Evolutionary conservation across 2,888 invertebrate genomes (phyloP).

Genomic region (Drosophila cognata): DNA sequence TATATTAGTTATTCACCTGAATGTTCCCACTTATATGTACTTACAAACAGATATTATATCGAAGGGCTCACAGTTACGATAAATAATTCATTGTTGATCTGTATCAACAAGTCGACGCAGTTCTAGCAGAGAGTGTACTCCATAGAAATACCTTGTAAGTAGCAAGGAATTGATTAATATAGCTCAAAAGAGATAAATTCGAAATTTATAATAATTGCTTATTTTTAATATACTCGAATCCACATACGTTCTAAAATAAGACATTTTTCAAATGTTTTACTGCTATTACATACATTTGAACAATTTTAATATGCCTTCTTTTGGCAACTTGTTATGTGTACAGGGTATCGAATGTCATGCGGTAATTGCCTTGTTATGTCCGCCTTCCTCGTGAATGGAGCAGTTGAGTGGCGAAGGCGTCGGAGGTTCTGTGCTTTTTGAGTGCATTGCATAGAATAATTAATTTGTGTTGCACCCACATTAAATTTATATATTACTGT

Average conservation of each 20-base stretch:
- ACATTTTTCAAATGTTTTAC: neutral
- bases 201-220: neutral
- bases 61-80: conserved; percentile 63
- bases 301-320: neutral
- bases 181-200: neutral
- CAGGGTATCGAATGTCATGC: conserved; percentile 40
- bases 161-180: neutral
- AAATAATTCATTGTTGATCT: conserved; percentile 64
- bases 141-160: neutral
- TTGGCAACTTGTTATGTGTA: neutral
- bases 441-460: conserved; percentile 47
- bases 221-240: neutral
- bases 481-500: neutral
- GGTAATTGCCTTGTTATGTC: conserved; percentile 35
- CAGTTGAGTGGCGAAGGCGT: neutral
- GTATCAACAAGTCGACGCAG: conserved; percentile 3
- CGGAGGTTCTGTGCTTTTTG: conserved; percentile 11
- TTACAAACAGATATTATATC: conserved; percentile 15
- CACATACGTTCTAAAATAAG: neutral
- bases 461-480: conserved; percentile 36
- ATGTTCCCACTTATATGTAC: conserved; percentile 5
- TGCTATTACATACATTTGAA: neutral
- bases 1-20: neutral
- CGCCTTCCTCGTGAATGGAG: conserved; percentile 26
- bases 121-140: neutral